These are phyloP conservation scores for Tamias sibiricus DNA, from an alignment of 2,113 vertebrate genomes.

Conservation along the genomic window DNA sequence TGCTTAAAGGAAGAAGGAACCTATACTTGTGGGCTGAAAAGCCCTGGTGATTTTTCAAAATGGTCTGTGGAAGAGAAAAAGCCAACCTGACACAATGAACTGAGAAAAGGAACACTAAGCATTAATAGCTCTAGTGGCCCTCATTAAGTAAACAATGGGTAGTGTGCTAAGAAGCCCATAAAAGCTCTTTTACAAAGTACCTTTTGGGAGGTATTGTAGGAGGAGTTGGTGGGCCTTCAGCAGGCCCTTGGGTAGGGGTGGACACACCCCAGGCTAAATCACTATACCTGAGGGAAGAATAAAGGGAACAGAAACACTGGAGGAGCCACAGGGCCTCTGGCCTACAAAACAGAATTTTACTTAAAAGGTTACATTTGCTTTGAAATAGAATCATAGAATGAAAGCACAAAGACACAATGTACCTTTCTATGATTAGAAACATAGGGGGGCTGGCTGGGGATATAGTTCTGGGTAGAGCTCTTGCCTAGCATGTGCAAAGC, in stretches of 20 bases:
- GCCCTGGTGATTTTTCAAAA: background rate
- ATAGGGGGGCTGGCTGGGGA: background rate
- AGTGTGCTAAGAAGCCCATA: background rate
- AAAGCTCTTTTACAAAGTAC: background rate
- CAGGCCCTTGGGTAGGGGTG: background rate
- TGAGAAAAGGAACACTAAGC: background rate
- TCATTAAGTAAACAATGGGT: background rate
- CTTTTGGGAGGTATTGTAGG: conserved; percentile 13
- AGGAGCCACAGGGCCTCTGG: background rate
- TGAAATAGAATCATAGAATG: background rate
- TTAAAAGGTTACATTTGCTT: conserved; percentile 31
- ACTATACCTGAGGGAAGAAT: background rate
- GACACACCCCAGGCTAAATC: background rate
- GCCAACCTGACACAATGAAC: background rate
- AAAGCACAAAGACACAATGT: background rate
- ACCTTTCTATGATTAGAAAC: background rate
- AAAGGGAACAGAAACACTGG: background rate
- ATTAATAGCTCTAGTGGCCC: background rate
- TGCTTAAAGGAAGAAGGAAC: conserved; percentile 32
- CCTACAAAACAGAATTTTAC: background rate
- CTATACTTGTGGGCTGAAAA: background rate
- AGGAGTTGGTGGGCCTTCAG: background rate
- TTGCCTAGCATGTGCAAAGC: background rate
- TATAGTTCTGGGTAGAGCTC: background rate
- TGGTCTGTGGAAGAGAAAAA: background rate